Base-by-base conservation (phyloP, 2,888 invertebrate genomes). In the Tromatobia lineatoria region DNA sequence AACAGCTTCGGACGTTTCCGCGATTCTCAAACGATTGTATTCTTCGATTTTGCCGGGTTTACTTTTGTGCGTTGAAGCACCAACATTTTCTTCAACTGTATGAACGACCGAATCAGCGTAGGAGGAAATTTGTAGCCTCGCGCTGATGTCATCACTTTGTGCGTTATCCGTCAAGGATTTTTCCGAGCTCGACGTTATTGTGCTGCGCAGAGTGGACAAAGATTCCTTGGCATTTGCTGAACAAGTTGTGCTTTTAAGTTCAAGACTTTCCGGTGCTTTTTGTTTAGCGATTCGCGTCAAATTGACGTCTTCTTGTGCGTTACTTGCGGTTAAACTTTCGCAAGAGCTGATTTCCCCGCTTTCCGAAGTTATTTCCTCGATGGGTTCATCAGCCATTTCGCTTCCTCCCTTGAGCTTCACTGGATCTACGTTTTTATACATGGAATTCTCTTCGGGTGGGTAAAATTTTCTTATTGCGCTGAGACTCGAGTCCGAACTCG, bases 341-440 rank as follows among this genome's bases (percentile, higher is more conserved):
- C 18, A 57, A 1, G 23, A 64, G 20, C 13, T 47, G 10, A 50
- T 18, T 25, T 34, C 77, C 45, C 81, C 78, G 45, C 73, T 85
- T 45, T 76, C 71, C 15, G 78, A 79, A 47, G 59, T 54, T n/a
- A 50, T 81, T 25, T 83, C 73, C 7, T 87, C 85, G 29, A 25
- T 64, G 50, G 80, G 67, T 50, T 76, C 73, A 45, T 84, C 75
- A 11, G 85, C 20, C 11, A 42, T 7, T 18, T 84, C 80, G 15
- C 79, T 82, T 1, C 73, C 83, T 11, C 57, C 70, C 61, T 45
- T 59, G 10, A 52, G 29, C 34, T 57, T 64, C 8, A 15, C 79
- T 2, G 15, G 1, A 45, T 42, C 47, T 0, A 57, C 73, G 6
- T 15, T 52, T 52, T 67, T 52, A 54, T 73, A 80, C 80, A 57